Evolutionary conservation across 2,113 vertebrate genomes (phyloP), one percentile per base, ranked within the genome.

Genomic region (Semnornis frantzii): DNA sequence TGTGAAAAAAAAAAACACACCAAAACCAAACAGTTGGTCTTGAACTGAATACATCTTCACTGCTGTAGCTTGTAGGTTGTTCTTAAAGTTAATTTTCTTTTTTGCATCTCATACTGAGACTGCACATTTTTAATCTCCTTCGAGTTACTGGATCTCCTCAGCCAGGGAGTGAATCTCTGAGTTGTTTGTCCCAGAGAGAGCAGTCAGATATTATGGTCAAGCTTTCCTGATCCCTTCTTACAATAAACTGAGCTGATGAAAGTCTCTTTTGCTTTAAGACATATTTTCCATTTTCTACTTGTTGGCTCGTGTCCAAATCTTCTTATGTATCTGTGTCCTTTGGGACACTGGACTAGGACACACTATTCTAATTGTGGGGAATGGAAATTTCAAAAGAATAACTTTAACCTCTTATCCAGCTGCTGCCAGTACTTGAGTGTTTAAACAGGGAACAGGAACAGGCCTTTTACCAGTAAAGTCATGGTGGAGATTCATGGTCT

Each of bases 221-320:
- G 66, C 28, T 77, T 90, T 90, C 65, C 76, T 24, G 31, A 44
- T 86, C 27, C 20, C 34, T 88, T 80, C 70, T 93, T 31, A 64
- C 10, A 3, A 69, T 24, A 72, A 64, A 58, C 46, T 60, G 52
- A 73, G 55, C 78, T 57, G 75, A 74, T 63, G n/a, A 19, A 85
- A 85, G 60, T 78, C 58, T 37, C 54, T 88, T 83, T 81, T 85
- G 80, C 76, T 91, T 88, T 93, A 86, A 90, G 90, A 65, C 90
- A 50, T 83, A 37, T 93, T 94, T 94, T 92, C 60, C 52, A 44
- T 89, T 93, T 94, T 71, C 34, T 17, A 44, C 55, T 81, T 80
- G 76, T 84, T 93, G 90, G 92, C 54, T 94, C 19, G 30, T 0
- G 1, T 78, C 62, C 93, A 88, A 39, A 92, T 68, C n/a, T 84